Conservation (phyloP, 2,797 vertebrate species). For the Galagoides demidoff region DNA sequence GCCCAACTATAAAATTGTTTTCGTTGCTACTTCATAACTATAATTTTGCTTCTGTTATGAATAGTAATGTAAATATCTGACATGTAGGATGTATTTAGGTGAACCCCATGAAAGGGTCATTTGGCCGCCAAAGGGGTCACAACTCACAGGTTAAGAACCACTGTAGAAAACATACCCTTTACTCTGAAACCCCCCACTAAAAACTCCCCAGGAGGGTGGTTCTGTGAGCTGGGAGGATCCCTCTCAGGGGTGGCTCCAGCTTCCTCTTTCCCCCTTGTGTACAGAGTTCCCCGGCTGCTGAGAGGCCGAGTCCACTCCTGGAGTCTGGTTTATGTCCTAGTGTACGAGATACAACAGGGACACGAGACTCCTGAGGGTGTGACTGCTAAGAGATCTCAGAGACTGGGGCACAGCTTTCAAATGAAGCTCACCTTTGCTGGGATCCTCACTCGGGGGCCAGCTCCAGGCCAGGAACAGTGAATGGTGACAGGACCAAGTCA, state of each 20-base stretch:
- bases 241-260: no score
- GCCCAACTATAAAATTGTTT: no score
- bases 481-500: rapidly evolving
- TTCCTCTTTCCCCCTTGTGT: not conserved
- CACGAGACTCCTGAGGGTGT: rapidly evolving
- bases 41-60: no score
- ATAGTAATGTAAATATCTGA: no score
- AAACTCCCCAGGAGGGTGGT: not conserved
- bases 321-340: not conserved
- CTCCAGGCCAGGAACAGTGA: not conserved
- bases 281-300: no score
- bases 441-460: rapidly evolving
- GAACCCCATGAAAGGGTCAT: no score
- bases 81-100: no score
- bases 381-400: no score
- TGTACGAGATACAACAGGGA: not conserved
- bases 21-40: no score
- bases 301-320: rapidly evolving
- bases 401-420: not conserved
- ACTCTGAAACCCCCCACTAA: not conserved
- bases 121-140: no score
- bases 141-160: no score
- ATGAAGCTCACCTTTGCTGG: no score
- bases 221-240: rapidly evolving
- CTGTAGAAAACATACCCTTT: not conserved